These are phyloP conservation scores for Drosophila cyrtoloma DNA, from an alignment of 2,888 invertebrate species.

Conservation along the genomic window DNA sequence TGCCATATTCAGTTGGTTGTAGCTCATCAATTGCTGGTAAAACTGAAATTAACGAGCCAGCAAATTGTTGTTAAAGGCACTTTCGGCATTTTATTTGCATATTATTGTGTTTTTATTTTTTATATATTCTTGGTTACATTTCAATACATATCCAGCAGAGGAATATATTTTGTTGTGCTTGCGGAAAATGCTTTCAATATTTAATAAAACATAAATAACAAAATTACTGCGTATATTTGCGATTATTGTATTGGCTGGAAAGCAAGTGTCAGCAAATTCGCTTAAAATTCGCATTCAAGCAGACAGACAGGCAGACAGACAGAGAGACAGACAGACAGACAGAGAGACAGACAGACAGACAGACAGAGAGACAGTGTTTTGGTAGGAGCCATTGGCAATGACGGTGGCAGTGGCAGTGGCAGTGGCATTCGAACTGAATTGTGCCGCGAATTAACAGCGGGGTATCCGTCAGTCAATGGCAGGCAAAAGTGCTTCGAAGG, in stretches of 20 bases:
- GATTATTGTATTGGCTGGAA: slow-evolving; percentile 26
- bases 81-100: slow-evolving; percentile 9
- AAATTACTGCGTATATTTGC: slow-evolving; percentile 35
- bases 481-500: slow-evolving; percentile 71
- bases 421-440: slow-evolving; percentile 22
- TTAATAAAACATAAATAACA: slow-evolving; percentile 9
- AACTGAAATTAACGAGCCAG: background rate
- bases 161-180: slow-evolving; percentile 28
- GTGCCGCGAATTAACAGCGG: slow-evolving; percentile 44
- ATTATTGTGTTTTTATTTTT: background rate
- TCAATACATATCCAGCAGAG: slow-evolving; percentile 16
- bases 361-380: slow-evolving; percentile 5
- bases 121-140: slow-evolving; percentile 7
- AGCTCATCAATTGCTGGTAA: slow-evolving; percentile 6
- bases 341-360: background rate
- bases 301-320: too few relatives aligned
- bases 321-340: background rate
- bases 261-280: slow-evolving; percentile 45
- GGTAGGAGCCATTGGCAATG: slow-evolving; percentile 41
- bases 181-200: slow-evolving; percentile 26
- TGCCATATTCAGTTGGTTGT: background rate
- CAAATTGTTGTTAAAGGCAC: slow-evolving; percentile 10
- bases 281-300: background rate
- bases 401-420: slow-evolving; percentile 6
- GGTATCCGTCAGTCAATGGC: slow-evolving; percentile 34